Conservation (phyloP, 1,140 invertebrate genomes). For the Pachyrhynchus sulphureomaculatus region DNA sequence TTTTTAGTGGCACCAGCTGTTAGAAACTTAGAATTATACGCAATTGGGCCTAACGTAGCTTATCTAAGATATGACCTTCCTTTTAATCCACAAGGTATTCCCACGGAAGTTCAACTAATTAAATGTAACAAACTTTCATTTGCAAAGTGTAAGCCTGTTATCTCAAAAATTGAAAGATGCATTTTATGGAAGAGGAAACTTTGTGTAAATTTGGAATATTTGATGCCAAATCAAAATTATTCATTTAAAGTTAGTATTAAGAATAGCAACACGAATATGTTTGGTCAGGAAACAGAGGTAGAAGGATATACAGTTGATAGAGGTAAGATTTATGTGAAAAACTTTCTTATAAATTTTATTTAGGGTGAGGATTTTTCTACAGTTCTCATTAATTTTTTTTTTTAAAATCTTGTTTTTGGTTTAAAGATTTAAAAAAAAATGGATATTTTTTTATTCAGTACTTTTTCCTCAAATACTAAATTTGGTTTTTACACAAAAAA, state of each 20-base stretch:
- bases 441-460: too few relatives aligned
- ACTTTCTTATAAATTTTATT: too few relatives aligned
- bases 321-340: slow-evolving; percentile 30
- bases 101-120: slow-evolving; percentile 28
- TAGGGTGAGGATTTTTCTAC: too few relatives aligned
- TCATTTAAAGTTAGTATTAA: slow-evolving; percentile 36
- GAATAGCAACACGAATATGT: slow-evolving; percentile 32
- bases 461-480: too few relatives aligned
- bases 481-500: too few relatives aligned
- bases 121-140: slow-evolving; percentile 35
- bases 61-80: slow-evolving; percentile 40
- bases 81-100: slow-evolving; percentile 27
- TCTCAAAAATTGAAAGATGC: slow-evolving; percentile 27
- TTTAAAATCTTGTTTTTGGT: too few relatives aligned
- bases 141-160: slow-evolving; percentile 35
- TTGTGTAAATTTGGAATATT: slow-evolving; percentile 31
- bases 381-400: too few relatives aligned
- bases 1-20: slow-evolving; percentile 33
- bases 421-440: too few relatives aligned
- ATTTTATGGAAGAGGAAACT: slow-evolving; percentile 36
- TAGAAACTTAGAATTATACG: slow-evolving; percentile 39
- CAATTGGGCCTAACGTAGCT: slow-evolving; percentile 31
- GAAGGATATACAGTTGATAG: slow-evolving; percentile 28
- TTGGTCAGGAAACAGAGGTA: slow-evolving; percentile 30
- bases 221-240: slow-evolving; percentile 35